Base-by-base conservation (phyloP, 2,113 vertebrate species). In the Irena cyanogastra region DNA sequence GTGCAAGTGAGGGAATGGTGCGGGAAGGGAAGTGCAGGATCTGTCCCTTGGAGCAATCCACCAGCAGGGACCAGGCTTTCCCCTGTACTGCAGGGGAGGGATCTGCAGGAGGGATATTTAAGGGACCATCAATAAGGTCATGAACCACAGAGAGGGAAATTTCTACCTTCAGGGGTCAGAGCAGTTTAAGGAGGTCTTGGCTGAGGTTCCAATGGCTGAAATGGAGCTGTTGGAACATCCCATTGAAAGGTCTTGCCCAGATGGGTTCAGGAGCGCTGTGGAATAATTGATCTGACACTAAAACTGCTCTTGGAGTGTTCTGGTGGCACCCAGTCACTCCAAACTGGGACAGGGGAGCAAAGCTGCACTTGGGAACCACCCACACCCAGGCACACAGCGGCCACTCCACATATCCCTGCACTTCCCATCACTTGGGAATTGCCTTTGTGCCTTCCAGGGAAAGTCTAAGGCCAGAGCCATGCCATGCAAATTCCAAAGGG, bases 141-240 rank as follows among this genome's bases (percentile, higher is more conserved):
- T 70, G 74, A 91, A 57, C 70, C 84, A 84, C 26, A 5, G 74
- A 61, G 68, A 57, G 24, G 23, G 60, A 81, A 61, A 82, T 61
- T 81, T 78, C 63, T 87, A 4, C 80, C 87, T 89, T 84, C 26
- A 42, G 77, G 60, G 72, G 37, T 81, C 77, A 50, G 44, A 54
- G 64, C 57, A 49, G 42, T 74, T 85, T 89, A 81, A 84, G 8
- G 71, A 65, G 64, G 39, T 65, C 80, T 89, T 84, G 78, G 60
- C 82, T 76, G 60, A 81, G 59, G 33, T 93, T 94, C 64, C 89
- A 81, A 69, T 52, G 3, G 3, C 41, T 81, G 74, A 65, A 70
- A 60, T 47, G 72, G 59, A 87, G 88, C 77, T 93, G 63, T 91
- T 75, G 52, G 23, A 83, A 72, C 33, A 71, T 37, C 49, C 83